These are phyloP conservation scores for Callitettix versicolor DNA, from an alignment of 1,140 invertebrate genomes.

Conservation along the genomic window DNA sequence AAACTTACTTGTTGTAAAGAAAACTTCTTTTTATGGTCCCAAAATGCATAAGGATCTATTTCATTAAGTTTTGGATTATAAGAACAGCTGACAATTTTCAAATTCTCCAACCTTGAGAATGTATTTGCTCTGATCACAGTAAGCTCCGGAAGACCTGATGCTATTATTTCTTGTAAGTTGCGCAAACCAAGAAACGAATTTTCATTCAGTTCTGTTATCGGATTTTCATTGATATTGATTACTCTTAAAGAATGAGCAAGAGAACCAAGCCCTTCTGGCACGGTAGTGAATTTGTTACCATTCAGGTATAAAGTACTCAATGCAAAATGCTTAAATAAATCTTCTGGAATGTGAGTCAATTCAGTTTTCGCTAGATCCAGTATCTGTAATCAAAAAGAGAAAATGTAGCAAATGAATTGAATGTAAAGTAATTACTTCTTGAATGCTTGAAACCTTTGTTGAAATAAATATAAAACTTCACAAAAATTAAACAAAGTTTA, in stretches of 20 bases:
- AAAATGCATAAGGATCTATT: background rate
- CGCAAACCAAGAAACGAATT: background rate
- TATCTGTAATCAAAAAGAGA: background rate
- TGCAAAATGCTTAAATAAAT: background rate
- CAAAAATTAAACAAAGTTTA: no score
- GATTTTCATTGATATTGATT: constrained; percentile 8
- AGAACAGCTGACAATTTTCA: constrained; percentile 4
- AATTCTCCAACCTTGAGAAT: background rate
- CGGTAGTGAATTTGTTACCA: constrained; percentile 3
- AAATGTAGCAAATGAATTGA: no score
- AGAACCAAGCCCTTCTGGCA: background rate
- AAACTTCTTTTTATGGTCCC: background rate
- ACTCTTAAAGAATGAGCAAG: background rate
- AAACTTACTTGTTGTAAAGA: background rate
- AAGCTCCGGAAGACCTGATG: background rate
- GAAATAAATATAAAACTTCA: no score
- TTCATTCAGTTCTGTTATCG: constrained; percentile 2
- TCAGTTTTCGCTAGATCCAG: background rate
- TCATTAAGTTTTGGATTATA: constrained; percentile 3
- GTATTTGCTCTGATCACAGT: background rate
- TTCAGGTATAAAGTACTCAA: background rate
- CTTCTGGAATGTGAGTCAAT: background rate
- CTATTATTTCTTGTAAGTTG: background rate
- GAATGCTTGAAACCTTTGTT: no score
- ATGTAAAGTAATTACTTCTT: no score